Conservation (phyloP, 2,888 invertebrate species). For the Andricus quercusramuli region DNA sequence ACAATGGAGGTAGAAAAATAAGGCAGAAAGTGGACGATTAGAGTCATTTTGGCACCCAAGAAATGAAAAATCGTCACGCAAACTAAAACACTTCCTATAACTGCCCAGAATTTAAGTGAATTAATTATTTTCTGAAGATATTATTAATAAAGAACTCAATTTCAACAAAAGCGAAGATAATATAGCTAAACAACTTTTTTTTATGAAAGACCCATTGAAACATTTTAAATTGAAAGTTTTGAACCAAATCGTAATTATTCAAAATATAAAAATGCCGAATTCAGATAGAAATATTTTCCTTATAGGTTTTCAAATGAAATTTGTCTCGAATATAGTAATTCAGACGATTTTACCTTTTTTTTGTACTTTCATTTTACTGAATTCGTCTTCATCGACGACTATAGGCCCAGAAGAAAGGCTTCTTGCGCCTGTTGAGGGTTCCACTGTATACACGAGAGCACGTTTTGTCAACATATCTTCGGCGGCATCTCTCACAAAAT, state of each 20-base stretch:
- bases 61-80: not conserved
- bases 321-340: not conserved
- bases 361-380: conserved; percentile 62
- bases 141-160: no score
- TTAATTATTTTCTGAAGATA: not conserved
- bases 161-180: no score
- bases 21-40: not conserved
- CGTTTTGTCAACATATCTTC: conserved; percentile 74
- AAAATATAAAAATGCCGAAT: not conserved
- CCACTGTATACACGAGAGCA: conserved; percentile 73
- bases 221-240: no score
- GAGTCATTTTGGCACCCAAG: not conserved
- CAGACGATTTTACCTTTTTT: conserved; percentile 49
- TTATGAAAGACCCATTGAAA: no score
- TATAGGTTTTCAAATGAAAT: not conserved
- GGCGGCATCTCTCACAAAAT: conserved; percentile 68
- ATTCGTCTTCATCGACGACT: conserved; percentile 73
- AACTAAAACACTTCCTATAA: not conserved
- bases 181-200: no score
- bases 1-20: not conserved
- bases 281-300: conserved; percentile 3
- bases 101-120: not conserved
- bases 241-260: no score
- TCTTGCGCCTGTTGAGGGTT: conserved; percentile 65
- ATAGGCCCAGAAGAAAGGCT: conserved; percentile 63